Conservation (phyloP, 2,113 vertebrate species). For the Sinocyclocheilus maitianheensis region DNA sequence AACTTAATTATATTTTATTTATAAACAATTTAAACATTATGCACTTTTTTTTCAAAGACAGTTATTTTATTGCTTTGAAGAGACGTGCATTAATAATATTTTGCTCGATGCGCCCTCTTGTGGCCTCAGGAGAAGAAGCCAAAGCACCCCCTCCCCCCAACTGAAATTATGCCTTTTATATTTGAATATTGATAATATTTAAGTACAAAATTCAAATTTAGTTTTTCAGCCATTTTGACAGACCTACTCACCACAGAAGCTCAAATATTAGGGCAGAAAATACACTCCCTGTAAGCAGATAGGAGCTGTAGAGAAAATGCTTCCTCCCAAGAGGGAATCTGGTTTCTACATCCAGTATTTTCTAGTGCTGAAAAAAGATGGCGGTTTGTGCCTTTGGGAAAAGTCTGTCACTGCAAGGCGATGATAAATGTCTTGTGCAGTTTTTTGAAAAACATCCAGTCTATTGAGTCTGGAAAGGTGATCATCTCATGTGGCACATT, state of each 20-base stretch:
- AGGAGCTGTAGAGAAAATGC: background rate
- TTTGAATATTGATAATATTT: too few relatives aligned
- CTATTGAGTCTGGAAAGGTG: background rate
- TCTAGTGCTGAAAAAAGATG: background rate
- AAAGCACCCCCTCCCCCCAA: too few relatives aligned
- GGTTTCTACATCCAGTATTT: background rate
- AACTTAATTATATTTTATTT: too few relatives aligned
- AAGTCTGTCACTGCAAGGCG: background rate
- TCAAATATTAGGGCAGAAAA: background rate
- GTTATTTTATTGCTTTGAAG: too few relatives aligned
- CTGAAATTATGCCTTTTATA: too few relatives aligned
- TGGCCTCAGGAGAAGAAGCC: too few relatives aligned
- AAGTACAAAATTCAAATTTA: too few relatives aligned
- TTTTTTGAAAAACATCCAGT: background rate
- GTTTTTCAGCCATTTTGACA: too few relatives aligned
- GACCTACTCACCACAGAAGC: background rate
- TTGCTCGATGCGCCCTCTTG: too few relatives aligned
- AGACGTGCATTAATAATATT: too few relatives aligned
- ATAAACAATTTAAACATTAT: too few relatives aligned
- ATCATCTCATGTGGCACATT: background rate
- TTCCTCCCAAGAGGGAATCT: background rate
- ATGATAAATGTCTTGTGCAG: background rate
- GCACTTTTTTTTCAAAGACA: too few relatives aligned
- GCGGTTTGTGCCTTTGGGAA: background rate
- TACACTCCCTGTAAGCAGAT: background rate